Base-by-base conservation (phyloP, 1,140 invertebrate species). In the Drosophila jambulina region DNA sequence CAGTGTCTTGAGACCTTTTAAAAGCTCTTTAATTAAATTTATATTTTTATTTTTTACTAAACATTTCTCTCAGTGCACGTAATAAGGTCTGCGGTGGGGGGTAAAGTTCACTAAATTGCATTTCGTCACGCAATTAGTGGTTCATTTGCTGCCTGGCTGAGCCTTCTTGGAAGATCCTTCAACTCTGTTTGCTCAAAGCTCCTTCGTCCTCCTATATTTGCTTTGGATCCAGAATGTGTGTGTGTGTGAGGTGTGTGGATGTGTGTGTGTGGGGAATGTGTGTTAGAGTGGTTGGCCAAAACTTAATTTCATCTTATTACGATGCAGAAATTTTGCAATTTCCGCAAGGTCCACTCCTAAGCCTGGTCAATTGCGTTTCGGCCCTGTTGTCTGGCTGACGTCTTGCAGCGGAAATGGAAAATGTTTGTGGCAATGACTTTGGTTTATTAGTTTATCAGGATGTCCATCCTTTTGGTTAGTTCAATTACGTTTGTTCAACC, bases 71-170 rank as follows among this genome's bases (percentile, higher is more conserved):
- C 42, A 38, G 46, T 59, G 38, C 19, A 12, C 4, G 8, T 67
- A 51, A 58, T 75, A 40, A 59, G 51, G 17, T 10, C 53, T 75
- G 63, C 36, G 65, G 64, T 38, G 29, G 70, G 67, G 67, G 70
- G 53, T 29, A 90, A 79, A 90, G 85, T 90, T 91, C 88, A 78
- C 84, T 81, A 91, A 91, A 91, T 91, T 91, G 90, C 88, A 91
- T 91, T 91, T 91, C 82, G 90, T 91, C 90, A 91, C 90, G 88
- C 88, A 91, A 91, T 91, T 91, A 91, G 90, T 91, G 90, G 90
- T 91, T 91, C 88, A 84, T 88, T 88, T 84, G 70, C 83, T 80
- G 86, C 82, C 75, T 85, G 81, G 64, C 80, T 87, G 78, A 72
- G 75, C 63, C 82, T 57, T 59, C 75, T 67, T 75, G 57, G 36